These are phyloP conservation scores for Channa argus DNA, from an alignment of 2,113 vertebrate species.

Conservation along the genomic window DNA sequence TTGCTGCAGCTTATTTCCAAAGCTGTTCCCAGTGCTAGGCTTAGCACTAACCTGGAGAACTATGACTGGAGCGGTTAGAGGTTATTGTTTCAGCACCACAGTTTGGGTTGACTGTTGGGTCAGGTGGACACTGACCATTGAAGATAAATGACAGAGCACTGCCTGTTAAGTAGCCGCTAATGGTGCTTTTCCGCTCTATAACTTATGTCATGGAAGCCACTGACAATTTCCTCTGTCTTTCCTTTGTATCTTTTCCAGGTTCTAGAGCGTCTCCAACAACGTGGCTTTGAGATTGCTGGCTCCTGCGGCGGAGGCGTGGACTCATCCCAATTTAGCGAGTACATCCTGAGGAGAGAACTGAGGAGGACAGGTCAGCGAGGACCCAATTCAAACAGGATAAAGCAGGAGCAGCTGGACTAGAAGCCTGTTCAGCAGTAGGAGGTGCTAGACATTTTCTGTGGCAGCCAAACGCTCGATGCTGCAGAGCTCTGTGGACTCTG, in stretches of 20 bases:
- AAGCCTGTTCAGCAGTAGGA: constrained; percentile 75
- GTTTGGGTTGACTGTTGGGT: not conserved
- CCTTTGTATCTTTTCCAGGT: constrained; percentile 81
- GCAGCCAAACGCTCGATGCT: constrained; percentile 62
- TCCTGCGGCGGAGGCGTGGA: constrained; percentile 97
- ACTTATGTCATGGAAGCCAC: not conserved
- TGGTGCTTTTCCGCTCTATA: not conserved
- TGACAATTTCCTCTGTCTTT: constrained; percentile 18
- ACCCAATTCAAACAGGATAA: constrained; percentile 97
- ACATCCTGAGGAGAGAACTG: constrained; percentile 94
- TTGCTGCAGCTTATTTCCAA: constrained; percentile 51
- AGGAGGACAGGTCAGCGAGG: constrained; percentile 90
- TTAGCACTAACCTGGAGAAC: constrained; percentile 28
- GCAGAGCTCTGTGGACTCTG: constrained; percentile 77
- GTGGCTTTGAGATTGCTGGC: constrained; percentile 95
- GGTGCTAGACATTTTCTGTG: constrained; percentile 76
- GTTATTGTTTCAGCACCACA: constrained; percentile 25
- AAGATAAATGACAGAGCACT: not conserved
- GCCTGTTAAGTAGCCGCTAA: not conserved
- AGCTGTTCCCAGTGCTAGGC: constrained; percentile 48
- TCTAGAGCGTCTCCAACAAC: constrained; percentile 96
- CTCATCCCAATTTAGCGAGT: constrained; percentile 99
- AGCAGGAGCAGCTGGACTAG: constrained; percentile 99
- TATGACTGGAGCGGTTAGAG: constrained; percentile 35
- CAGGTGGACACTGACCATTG: not conserved